Evolutionary conservation across 2,113 vertebrate genomes (phyloP).

Genomic region (Pelecanus crispus): DNA sequence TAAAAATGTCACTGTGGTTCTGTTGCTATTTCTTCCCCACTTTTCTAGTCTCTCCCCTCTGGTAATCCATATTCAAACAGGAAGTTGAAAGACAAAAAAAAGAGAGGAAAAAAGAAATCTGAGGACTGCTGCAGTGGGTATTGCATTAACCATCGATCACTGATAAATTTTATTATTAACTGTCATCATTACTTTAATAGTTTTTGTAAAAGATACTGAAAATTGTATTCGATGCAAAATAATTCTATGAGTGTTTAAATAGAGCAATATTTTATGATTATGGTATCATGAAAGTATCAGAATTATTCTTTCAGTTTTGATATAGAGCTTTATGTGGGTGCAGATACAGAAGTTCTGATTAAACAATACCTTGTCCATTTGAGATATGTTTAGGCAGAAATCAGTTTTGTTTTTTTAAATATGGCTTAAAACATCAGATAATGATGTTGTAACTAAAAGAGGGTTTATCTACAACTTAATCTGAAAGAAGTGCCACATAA

Average conservation of each 20-base stretch:
- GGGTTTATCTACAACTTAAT: not conserved
- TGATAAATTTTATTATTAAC: not conserved
- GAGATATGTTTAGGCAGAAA: not conserved
- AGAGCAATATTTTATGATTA: not conserved
- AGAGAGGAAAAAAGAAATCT: not conserved
- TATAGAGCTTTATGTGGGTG: not conserved
- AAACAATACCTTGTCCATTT: not conserved
- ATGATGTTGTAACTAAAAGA: not conserved
- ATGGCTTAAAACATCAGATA: not conserved
- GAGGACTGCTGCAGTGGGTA: not conserved
- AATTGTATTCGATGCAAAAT: not conserved
- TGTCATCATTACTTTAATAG: not conserved
- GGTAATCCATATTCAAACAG: not conserved
- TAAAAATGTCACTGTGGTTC: not conserved
- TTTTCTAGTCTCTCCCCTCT: not conserved
- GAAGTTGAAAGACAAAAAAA: not conserved
- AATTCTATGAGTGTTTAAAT: not conserved
- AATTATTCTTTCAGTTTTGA: constrained; percentile 12
- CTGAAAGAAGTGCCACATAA: not conserved
- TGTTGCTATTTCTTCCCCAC: not conserved
- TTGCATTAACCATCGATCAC: not conserved
- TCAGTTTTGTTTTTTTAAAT: not conserved
- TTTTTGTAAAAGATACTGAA: not conserved
- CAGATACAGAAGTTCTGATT: not conserved
- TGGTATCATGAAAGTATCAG: not conserved